These are phyloP conservation scores for Propithecus deckenii DNA, from an alignment of 2,797 vertebrate genomes.

Conservation along the genomic window DNA sequence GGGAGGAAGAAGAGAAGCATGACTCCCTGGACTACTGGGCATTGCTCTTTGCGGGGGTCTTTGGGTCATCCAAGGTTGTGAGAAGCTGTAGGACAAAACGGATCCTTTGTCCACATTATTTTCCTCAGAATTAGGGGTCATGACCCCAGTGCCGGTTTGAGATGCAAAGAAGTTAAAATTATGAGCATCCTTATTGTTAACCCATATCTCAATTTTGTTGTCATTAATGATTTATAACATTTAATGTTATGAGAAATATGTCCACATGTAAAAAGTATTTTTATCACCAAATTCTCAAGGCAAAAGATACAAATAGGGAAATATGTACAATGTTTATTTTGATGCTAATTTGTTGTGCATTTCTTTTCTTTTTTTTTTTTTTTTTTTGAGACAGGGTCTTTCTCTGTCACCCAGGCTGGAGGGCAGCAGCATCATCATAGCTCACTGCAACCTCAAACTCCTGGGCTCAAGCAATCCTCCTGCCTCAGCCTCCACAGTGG, in stretches of 20 bases:
- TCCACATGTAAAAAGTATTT: background rate
- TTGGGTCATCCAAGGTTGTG: background rate
- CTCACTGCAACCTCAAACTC: background rate
- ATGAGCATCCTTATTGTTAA: background rate
- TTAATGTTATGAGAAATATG: background rate
- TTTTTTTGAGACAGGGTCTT: background rate
- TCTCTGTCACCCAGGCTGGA: background rate
- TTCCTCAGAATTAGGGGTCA: background rate
- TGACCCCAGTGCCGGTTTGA: background rate
- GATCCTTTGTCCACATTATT: background rate
- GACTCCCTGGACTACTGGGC: background rate
- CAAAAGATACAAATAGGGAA: slow-evolving; percentile 8
- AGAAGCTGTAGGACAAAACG: background rate
- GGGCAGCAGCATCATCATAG: too few species aligned
- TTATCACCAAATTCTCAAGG: slow-evolving; percentile 19
- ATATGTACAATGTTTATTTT: background rate
- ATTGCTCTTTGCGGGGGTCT: background rate
- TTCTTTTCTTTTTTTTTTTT: background rate
- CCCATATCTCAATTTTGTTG: background rate
- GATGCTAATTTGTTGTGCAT: background rate
- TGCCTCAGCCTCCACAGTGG: background rate
- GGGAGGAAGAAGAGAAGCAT: background rate
- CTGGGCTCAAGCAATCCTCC: background rate
- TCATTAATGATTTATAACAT: background rate
- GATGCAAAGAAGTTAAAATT: background rate